A percentile compares a stretch with the other conserved stretches of the same genome.
These are phyloP conservation scores for Drosophila monieri DNA, from an alignment of 2,888 invertebrate genomes.

Conservation along the genomic window DNA sequence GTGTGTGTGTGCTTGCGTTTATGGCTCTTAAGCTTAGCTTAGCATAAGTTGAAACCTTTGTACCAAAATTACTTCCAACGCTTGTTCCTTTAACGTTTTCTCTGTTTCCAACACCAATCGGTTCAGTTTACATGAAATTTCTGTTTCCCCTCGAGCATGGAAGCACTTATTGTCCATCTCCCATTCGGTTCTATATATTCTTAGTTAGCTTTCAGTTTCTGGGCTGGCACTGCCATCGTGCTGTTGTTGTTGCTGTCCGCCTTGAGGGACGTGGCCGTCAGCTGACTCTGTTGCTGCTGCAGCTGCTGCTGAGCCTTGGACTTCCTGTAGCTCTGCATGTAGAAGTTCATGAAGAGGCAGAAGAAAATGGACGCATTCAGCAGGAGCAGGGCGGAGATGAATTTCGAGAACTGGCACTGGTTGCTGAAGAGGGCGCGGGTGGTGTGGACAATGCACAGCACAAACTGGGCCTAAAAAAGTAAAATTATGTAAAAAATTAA, in stretches of 20 bases:
- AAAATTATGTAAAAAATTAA: not conserved
- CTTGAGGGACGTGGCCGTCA: constrained; percentile 45
- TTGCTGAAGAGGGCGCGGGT: constrained; percentile 82
- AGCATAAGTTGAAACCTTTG: constrained; percentile 68
- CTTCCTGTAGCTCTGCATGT: constrained; percentile 91
- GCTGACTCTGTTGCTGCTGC: constrained; percentile 47
- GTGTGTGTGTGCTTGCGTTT: constrained; percentile 39
- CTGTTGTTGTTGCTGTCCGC: constrained; percentile 67
- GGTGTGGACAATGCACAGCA: constrained; percentile 83
- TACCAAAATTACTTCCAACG: constrained; percentile 67
- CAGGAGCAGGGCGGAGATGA: constrained; percentile 90
- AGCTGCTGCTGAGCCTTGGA: constrained; percentile 56
- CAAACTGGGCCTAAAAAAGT: constrained; percentile 83
- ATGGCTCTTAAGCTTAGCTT: constrained; percentile 63
- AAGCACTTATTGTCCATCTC: constrained; percentile 35
- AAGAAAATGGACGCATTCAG: constrained; percentile 95
- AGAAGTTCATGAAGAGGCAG: constrained; percentile 95
- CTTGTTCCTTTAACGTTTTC: constrained; percentile 34
- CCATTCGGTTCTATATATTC: not conserved
- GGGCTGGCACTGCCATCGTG: constrained; percentile 44
- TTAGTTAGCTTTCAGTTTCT: constrained; percentile 74
- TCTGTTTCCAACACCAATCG: constrained; percentile 71
- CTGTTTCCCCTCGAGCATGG: constrained; percentile 45
- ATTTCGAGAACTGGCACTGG: constrained; percentile 84
- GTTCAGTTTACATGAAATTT: constrained; percentile 48